These are phyloP conservation scores for Ephestia elutella DNA, from an alignment of 1,140 invertebrate species.

Conservation along the genomic window DNA sequence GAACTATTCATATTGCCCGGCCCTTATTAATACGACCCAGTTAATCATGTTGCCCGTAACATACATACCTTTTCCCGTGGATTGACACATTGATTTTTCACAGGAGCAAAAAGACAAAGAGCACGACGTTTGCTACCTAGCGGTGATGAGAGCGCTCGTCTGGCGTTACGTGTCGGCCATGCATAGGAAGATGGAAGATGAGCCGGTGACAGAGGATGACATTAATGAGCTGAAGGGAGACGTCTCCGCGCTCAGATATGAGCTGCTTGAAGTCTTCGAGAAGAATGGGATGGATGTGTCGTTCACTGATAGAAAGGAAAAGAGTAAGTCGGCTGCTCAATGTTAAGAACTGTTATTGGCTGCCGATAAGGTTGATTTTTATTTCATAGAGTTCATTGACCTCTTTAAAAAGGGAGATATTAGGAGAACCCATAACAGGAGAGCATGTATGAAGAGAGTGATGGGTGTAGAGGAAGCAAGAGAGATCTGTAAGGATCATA, in stretches of 20 bases:
- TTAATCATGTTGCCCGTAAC: no score
- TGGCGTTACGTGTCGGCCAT: constrained; percentile 89
- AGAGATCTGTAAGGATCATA: no score
- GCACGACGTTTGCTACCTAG: constrained; percentile 80
- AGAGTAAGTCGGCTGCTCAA: constrained; percentile 68
- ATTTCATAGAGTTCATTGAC: no score
- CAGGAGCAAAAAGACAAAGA: constrained; percentile 76
- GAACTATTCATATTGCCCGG: no score
- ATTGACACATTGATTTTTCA: neutral
- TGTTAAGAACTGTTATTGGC: neutral
- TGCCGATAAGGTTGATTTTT: no score
- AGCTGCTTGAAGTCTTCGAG: constrained; percentile 88
- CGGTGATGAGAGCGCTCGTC: constrained; percentile 87
- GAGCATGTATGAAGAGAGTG: no score
- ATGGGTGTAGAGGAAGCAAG: no score
- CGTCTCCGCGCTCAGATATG: constrained; percentile 86
- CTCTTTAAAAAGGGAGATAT: no score
- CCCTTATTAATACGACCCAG: no score
- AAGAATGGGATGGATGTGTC: constrained; percentile 86
- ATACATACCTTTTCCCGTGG: no score
- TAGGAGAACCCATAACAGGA: no score
- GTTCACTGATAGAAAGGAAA: constrained; percentile 80
- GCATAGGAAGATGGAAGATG: constrained; percentile 84
- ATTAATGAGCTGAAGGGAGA: constrained; percentile 95
- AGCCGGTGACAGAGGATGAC: constrained; percentile 91